Base-by-base conservation (phyloP, 1,140 invertebrate species). In the Drosophila arawakana region DNA sequence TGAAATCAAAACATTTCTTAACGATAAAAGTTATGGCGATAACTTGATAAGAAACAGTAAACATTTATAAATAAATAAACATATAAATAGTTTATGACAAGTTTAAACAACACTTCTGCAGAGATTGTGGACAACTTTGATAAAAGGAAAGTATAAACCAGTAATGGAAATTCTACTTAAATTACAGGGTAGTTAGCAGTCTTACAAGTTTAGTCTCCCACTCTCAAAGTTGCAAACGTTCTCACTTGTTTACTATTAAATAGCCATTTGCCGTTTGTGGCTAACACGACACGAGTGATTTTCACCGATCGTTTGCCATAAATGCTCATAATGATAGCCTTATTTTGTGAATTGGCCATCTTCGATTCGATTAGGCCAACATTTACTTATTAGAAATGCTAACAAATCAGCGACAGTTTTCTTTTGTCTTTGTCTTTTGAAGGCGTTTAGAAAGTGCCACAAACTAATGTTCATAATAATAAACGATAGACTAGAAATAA, bases 371-470 rank as follows among this genome's bases (percentile, higher is more conserved):
- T 30, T 52, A 54, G 50, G 50, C 50, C 50, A 54, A 18, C 34
- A 35, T 78, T 67, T 58, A 49, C 66, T 59, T 76, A 63, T 62
- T 47, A 77, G 76, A 81, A 81, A 77, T 61, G 68, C 73, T 69
- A 49, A 73, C 69, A 81, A 80, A 81, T 81, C 78, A 61, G 60
- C 77, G 15, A 57, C 54, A 84, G 70, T 84, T 84, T 83, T 50
- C 52, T 58, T 50, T 25, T n/a, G 3, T 25, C n/a, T 55, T 21
- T 57, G 35, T 47, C 39, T 60, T 25, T 30, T 30, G 60, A 59
- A 66, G 67, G 81, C 61, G 71, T 74, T 78, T 85, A 85, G 81
- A 85, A 85, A 85, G 81, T 85, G 71, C 70, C 65, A 52, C 54
- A 63, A 67, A 79, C 57, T 59, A 59, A 86, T 81, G 85, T 81